These are phyloP conservation scores for Epirrhoe tristata DNA, from an alignment of 2,888 invertebrate genomes.

Conservation along the genomic window DNA sequence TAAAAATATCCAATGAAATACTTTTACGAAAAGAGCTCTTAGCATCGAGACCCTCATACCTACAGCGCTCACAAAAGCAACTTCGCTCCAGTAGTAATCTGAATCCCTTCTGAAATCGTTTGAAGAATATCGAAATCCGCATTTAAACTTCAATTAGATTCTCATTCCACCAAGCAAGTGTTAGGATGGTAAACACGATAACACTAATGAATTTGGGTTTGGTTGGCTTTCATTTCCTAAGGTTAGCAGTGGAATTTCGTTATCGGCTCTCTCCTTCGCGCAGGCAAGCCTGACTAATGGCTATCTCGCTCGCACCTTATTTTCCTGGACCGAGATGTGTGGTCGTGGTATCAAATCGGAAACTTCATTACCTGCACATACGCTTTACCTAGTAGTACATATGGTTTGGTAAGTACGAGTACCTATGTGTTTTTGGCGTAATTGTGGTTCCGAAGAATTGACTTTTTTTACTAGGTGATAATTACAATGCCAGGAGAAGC, in stretches of 20 bases:
- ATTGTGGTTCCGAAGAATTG: background rate
- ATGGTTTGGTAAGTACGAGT: no score
- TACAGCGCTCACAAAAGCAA: conserved; percentile 18
- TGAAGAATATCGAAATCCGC: conserved; percentile 36
- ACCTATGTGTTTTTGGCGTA: background rate
- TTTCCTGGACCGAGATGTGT: conserved; percentile 48
- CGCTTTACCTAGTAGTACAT: conserved; percentile 10
- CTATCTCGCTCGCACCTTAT: conserved; percentile 49
- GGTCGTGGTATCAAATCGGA: conserved; percentile 43
- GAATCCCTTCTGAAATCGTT: conserved; percentile 28
- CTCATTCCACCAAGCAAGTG: conserved; percentile 56
- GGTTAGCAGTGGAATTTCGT: conserved; percentile 63
- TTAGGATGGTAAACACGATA: conserved; percentile 67
- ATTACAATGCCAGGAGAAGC: no score
- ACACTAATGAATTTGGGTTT: conserved; percentile 75
- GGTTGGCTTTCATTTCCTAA: conserved; percentile 71
- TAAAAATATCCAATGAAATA: conserved; percentile 11
- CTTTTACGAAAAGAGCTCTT: conserved; percentile 6
- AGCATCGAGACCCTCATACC: conserved; percentile 3
- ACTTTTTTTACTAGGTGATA: no score
- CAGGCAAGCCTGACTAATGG: conserved; percentile 25
- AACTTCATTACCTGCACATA: conserved; percentile 42
- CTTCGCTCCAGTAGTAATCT: conserved; percentile 24
- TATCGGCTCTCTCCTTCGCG: conserved; percentile 47
- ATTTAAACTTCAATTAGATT: conserved; percentile 44